Evolutionary conservation across 1,140 invertebrate genomes (phyloP).

Genomic region (Euwallacea similis): DNA sequence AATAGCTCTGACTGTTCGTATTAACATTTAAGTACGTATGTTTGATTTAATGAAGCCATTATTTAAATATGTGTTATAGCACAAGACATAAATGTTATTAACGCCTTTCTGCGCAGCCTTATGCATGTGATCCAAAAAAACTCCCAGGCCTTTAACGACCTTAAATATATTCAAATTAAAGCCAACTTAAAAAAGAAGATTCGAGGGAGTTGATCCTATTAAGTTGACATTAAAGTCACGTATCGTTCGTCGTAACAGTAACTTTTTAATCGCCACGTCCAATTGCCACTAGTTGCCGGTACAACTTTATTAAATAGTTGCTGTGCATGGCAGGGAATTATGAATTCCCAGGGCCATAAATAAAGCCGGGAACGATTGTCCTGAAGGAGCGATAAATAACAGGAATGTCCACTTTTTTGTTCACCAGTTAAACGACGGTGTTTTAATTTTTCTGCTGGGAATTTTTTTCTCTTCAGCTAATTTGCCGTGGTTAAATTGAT

Average conservation of each 20-base stretch:
- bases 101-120: too few relatives aligned
- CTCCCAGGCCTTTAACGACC: not conserved
- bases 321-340: slow-evolving; percentile 23
- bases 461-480: too few relatives aligned
- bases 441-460: too few relatives aligned
- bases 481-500: too few relatives aligned
- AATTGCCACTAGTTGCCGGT: slow-evolving; percentile 31
- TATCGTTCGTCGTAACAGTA: slow-evolving; percentile 14
- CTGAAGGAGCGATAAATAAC: slow-evolving; percentile 15
- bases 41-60: not conserved
- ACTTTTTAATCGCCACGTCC: slow-evolving; percentile 30
- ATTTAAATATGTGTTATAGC: not conserved
- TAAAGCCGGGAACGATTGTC: slow-evolving; percentile 10
- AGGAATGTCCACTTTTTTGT: too few relatives aligned
- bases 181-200: not conserved
- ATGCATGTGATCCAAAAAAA: not conserved
- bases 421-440: too few relatives aligned
- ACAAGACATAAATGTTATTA: too few relatives aligned
- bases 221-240: slow-evolving; percentile 27
- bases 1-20: slow-evolving; percentile 2
- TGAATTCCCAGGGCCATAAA: slow-evolving; percentile 23
- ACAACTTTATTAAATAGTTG: slow-evolving; percentile 30
- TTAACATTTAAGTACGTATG: not conserved
- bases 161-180: not conserved
- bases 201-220: slow-evolving; percentile 1